Evolutionary conservation across 2,113 vertebrate species (phyloP).

Genomic region (Athene cunicularia): DNA sequence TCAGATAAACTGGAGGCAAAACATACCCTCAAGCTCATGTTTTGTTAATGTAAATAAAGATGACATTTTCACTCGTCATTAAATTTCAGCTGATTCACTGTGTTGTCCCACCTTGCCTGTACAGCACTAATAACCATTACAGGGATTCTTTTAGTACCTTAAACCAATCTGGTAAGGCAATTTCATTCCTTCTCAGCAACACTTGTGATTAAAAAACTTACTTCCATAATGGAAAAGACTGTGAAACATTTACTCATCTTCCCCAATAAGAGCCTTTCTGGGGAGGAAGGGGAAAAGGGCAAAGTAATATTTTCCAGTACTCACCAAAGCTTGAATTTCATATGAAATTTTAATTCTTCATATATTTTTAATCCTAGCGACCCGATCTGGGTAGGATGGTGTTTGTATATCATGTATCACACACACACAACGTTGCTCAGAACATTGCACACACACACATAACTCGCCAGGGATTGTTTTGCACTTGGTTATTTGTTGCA

Average conservation of each 20-base stretch:
- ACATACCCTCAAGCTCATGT: background rate
- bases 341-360: constrained; percentile 12
- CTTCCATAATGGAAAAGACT: constrained; percentile 19
- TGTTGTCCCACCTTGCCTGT: background rate
- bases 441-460: background rate
- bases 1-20: constrained; percentile 42
- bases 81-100: background rate
- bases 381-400: background rate
- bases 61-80: background rate
- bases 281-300: background rate
- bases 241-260: constrained; percentile 26
- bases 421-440: background rate
- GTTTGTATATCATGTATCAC: background rate
- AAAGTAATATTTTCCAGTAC: constrained; percentile 25
- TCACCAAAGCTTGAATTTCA: constrained; percentile 19
- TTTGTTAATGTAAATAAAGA: background rate
- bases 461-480: background rate
- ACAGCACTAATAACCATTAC: background rate
- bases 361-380: constrained; percentile 15
- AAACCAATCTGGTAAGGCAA: constrained; percentile 33
- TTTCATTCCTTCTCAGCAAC: background rate
- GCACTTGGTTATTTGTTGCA: background rate
- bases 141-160: background rate
- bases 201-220: background rate
- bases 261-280: background rate